Conservation (phyloP, 2,113 vertebrate species). For the Ophthalmotilapia sp. region DNA sequence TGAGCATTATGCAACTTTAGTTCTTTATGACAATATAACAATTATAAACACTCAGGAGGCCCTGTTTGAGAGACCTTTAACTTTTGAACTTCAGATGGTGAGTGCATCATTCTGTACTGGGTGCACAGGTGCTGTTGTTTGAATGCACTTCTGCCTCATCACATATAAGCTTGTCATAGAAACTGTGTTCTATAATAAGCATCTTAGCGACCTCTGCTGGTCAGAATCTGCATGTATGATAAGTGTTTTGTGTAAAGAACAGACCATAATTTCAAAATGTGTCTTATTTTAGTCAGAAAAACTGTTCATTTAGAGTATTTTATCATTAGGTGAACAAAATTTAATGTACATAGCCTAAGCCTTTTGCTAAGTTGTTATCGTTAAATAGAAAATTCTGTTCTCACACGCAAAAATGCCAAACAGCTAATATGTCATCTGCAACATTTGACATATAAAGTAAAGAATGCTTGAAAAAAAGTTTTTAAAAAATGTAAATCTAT, state of each 20-base stretch:
- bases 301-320: background rate
- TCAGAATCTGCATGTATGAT: background rate
- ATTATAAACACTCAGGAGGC: background rate
- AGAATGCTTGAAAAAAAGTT: background rate
- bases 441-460: background rate
- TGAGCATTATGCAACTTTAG: background rate
- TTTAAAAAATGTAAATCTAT: background rate
- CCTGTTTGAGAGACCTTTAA: background rate
- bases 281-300: background rate
- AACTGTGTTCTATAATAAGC: background rate
- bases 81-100: background rate
- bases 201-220: slow-evolving; percentile 40
- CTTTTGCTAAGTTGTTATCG: background rate
- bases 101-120: background rate
- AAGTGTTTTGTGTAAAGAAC: background rate
- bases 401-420: background rate
- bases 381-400: background rate
- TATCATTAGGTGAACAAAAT: background rate
- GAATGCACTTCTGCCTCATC: background rate
- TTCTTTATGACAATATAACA: background rate
- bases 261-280: background rate
- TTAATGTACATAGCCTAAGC: background rate
- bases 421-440: background rate
- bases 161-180: background rate
- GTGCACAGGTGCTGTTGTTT: background rate